Base-by-base conservation (phyloP, 2,888 invertebrate genomes). In the Melanophora roralis region DNA sequence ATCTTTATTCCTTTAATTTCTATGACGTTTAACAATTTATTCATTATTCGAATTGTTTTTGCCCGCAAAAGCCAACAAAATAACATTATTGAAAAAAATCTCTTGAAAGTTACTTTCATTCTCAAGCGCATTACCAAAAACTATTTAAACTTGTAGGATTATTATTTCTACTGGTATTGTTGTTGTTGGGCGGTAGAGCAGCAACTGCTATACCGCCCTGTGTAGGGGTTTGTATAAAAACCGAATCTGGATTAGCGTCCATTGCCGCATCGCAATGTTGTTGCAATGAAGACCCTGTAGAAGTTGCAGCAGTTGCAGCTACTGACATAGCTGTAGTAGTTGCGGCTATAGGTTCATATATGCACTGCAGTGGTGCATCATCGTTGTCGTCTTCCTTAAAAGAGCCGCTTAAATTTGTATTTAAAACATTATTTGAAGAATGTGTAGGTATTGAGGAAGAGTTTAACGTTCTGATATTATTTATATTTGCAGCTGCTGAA, bases 321-420 rank as follows among this genome's bases (percentile, higher is more conserved):
- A 1, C n/a, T 14, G 40, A 11, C 14, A n/a, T 12, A 38, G 14
- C 11, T 45, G 45, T 21, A 45, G 36, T 36, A 19, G 82, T 76
- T 47, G 27, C 16, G 19, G 84, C 83, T 74, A 87, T 85, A 8
- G 89, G 89, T 85, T 89, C 89, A 75, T 89, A 89, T 75, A 89
- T 89, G 45, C 86, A 86, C 64, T 85, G 88, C 81, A 86, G 85
- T 53, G 87, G 88, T 78, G 85, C 65, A 60, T 83, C 77, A 45
- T 83, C 82, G 19, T 86, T 83, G 65, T 86, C 86, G 72, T 86
- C 88, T 72, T 87, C 88, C 81, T 88, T 88, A 76, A 90, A 89
- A 49, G 90, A 90, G 74, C 90, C 90, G 84, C 90, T 88, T 85
- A 90, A 87, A 87, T 90, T 89, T 85, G 89, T 86, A 86, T 90